A percentile compares a stretch with the other conserved stretches of the same genome.
Conservation (phyloP, 1,140 invertebrate genomes). For the Oscheius sp. region DNA sequence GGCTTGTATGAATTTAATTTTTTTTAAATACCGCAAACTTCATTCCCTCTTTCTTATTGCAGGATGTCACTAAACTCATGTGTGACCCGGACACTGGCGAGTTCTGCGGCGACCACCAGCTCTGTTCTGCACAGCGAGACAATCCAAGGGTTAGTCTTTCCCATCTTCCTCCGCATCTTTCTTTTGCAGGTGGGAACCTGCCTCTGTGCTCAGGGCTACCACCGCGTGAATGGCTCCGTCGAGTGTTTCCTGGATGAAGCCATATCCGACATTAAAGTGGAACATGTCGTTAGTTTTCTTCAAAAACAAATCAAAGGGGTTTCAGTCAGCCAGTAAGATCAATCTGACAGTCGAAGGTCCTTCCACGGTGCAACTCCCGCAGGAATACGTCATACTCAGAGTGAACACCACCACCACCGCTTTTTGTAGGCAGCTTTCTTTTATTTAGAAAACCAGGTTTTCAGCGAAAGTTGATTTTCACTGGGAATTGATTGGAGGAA, state of each 20-base stretch:
- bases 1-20: too few relatives aligned
- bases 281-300: too few relatives aligned
- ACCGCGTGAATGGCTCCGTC: not conserved
- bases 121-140: not conserved
- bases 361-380: not conserved
- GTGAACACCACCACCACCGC: not conserved
- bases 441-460: not conserved
- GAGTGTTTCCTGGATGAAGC: not conserved
- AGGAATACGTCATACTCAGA: not conserved
- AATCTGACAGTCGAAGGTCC: not conserved
- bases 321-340: not conserved
- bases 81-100: not conserved
- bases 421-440: not conserved
- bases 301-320: too few relatives aligned
- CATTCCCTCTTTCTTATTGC: too few relatives aligned
- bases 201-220: not conserved
- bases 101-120: not conserved
- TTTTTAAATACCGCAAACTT: too few relatives aligned
- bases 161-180: not conserved
- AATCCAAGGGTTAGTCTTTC: not conserved
- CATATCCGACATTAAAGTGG: not conserved
- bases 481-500: not conserved
- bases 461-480: not conserved
- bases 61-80: not conserved
- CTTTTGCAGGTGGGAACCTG: not conserved